phyloP scores from a whole-genome alignment of 1,140 invertebrate genomes.

The Trinorchestia longiramus region DNA sequence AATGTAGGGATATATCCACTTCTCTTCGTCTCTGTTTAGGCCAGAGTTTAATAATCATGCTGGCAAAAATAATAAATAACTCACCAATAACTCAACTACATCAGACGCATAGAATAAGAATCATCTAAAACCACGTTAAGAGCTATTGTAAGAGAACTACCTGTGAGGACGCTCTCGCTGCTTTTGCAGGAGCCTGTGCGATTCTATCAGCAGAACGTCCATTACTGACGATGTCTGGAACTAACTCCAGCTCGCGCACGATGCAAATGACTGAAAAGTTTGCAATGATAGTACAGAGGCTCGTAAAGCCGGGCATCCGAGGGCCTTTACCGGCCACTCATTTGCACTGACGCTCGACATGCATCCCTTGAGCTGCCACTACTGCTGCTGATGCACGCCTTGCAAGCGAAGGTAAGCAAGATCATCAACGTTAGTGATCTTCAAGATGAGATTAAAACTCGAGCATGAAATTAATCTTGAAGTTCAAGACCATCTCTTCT shows the following conservation, averaged over 20 bases:
- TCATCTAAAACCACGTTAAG: background rate
- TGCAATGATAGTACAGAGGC: conserved; percentile 37
- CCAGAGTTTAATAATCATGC: background rate
- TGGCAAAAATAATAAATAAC: no score
- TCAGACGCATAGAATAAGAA: background rate
- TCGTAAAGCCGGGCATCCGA: conserved; percentile 39
- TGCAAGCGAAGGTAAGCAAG: background rate
- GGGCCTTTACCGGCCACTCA: conserved; percentile 44
- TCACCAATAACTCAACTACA: no score
- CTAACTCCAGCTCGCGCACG: background rate
- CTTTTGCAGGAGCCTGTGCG: background rate
- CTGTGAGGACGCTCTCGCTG: background rate
- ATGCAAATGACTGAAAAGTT: conserved; percentile 52
- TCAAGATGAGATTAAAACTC: background rate
- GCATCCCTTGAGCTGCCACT: background rate
- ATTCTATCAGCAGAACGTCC: conserved; percentile 28
- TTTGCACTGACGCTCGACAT: background rate
- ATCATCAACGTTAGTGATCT: background rate
- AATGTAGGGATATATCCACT: background rate
- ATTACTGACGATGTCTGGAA: conserved; percentile 15
- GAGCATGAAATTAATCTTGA: background rate
- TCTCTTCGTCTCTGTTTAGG: background rate
- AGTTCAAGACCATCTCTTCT: background rate
- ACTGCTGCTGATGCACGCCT: background rate
- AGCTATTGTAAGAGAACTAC: background rate